phyloP scores from a whole-genome alignment of 2,888 invertebrate species.

The Melinaea marsaeus region DNA sequence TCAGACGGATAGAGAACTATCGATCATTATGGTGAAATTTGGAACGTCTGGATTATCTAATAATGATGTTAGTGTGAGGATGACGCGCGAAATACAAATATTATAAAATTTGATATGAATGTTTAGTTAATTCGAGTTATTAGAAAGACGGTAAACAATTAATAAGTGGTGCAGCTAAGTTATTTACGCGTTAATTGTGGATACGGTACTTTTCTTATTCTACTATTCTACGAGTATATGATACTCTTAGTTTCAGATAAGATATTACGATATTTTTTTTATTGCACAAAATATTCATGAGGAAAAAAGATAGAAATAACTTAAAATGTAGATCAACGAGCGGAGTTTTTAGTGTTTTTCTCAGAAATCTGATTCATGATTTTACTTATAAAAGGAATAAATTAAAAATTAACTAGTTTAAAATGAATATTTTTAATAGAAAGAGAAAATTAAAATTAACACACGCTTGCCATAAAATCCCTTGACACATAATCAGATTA shows the following conservation, averaged over 20 bases:
- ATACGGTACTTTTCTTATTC: too few relatives aligned
- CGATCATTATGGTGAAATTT: constrained; percentile 6
- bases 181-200: too few relatives aligned
- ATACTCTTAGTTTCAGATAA: too few relatives aligned
- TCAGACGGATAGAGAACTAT: constrained; percentile 18
- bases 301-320: neutral
- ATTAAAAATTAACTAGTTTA: constrained; percentile 7
- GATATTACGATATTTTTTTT: too few relatives aligned
- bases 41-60: constrained; percentile 2
- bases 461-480: constrained; percentile 9
- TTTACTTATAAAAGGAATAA: neutral
- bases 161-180: too few relatives aligned
- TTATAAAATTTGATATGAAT: too few relatives aligned
- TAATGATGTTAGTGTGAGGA: neutral
- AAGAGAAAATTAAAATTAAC: constrained; percentile 5
- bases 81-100: neutral
- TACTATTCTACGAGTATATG: too few relatives aligned
- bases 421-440: neutral
- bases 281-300: too few relatives aligned
- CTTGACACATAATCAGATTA: constrained; percentile 18
- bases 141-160: too few relatives aligned
- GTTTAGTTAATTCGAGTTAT: too few relatives aligned
- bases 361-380: neutral
- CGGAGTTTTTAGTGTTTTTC: neutral
- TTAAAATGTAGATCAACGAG: neutral